A percentile compares a stretch with the other conserved stretches of the same genome.
phyloP scores from a whole-genome alignment of 2,797 vertebrate genomes.

The Percopsis omiscomaycus region DNA sequence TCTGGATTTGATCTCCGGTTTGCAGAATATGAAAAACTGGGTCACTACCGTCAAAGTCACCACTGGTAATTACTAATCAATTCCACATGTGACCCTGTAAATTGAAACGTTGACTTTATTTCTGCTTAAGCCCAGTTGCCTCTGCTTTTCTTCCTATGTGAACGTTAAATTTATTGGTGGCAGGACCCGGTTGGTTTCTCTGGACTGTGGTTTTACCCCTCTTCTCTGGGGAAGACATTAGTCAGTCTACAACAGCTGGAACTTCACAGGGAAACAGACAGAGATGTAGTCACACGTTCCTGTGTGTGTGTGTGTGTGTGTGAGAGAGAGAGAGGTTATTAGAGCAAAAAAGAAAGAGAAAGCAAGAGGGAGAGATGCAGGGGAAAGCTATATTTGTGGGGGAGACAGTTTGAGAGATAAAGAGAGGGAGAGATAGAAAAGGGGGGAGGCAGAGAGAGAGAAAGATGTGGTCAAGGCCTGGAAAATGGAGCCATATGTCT shows the following conservation, averaged over 20 bases:
- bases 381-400: background rate
- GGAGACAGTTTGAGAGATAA: background rate
- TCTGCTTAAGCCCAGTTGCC: constrained; percentile 3
- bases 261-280: constrained; percentile 57
- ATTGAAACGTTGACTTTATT: constrained; percentile 32
- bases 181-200: constrained; percentile 41
- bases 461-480: constrained; percentile 50
- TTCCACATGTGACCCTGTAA: constrained; percentile 40
- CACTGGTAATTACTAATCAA: constrained; percentile 42
- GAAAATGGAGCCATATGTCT: constrained; percentile 67
- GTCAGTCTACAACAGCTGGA: constrained; percentile 70
- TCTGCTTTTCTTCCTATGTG: constrained; percentile 34
- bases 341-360: background rate
- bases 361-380: constrained; percentile 1
- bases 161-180: constrained; percentile 65
- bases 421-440: constrained; percentile 21
- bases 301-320: background rate
- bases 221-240: constrained; percentile 77
- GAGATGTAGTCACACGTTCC: constrained; percentile 56
- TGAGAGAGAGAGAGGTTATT: constrained; percentile 3
- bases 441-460: constrained; percentile 20
- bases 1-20: background rate
- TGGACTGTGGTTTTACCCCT: constrained; percentile 59
- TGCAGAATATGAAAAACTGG: constrained; percentile 7
- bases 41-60: constrained; percentile 21